Evolutionary conservation across 2,888 invertebrate species (phyloP).

Genomic region (Tetragonisca angustula): DNA sequence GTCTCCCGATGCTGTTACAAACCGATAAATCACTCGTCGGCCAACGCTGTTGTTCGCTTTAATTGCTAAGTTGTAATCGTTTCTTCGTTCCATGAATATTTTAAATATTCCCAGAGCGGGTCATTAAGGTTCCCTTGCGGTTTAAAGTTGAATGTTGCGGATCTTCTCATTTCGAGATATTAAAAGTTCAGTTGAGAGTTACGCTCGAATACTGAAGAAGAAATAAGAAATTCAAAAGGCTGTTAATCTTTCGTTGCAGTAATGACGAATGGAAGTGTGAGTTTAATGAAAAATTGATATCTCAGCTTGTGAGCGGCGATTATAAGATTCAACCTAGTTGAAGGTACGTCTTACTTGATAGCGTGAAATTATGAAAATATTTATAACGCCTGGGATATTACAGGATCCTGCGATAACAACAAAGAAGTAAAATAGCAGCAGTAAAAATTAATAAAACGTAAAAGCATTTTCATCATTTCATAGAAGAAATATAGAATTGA

Average conservation of each 20-base stretch:
- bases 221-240: background rate
- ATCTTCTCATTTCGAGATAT: background rate
- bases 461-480: too few species aligned
- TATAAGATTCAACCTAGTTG: too few species aligned
- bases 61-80: conserved; percentile 25
- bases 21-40: conserved; percentile 52
- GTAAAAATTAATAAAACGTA: too few species aligned
- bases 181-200: background rate
- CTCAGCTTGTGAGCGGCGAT: too few species aligned
- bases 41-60: conserved; percentile 29
- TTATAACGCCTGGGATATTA: too few species aligned
- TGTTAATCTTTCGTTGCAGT: background rate
- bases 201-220: background rate
- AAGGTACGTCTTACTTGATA: too few species aligned
- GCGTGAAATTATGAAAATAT: too few species aligned
- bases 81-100: background rate
- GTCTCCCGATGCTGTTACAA: conserved; percentile 35
- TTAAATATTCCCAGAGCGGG: background rate
- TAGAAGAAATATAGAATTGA: too few species aligned
- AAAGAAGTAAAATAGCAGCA: too few species aligned
- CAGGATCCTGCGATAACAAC: too few species aligned
- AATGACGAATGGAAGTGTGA: background rate
- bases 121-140: background rate
- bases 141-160: background rate
- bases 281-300: too few species aligned